Percentiles rank a stretch among this genome's conserved stretches.
phyloP scores from a whole-genome alignment of 2,888 invertebrate species.

The Limnephilus auricula region DNA sequence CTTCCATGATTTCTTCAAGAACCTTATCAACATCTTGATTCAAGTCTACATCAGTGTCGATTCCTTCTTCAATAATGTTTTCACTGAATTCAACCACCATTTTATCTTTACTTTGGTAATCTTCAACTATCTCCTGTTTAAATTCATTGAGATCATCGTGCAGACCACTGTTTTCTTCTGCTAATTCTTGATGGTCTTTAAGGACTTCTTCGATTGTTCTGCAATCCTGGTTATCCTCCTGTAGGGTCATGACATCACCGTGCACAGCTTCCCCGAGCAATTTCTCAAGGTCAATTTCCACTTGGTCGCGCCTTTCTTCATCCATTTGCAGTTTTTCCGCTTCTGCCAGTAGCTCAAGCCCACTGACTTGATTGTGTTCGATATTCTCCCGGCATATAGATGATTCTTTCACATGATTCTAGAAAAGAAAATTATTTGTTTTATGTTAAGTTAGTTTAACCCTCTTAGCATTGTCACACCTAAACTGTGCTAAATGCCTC shows the following conservation, averaged over 20 bases:
- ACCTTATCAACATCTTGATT: conserved; percentile 7
- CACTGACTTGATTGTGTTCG: conserved; percentile 32
- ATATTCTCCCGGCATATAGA: conserved; percentile 52
- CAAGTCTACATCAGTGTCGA: neutral
- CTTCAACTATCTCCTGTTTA: neutral
- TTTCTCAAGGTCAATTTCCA: conserved; percentile 28
- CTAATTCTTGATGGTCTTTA: conserved; percentile 7
- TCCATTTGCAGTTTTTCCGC: conserved; percentile 20
- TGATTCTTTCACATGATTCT: conserved; percentile 58
- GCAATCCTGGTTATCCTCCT: neutral
- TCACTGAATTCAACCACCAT: conserved; percentile 2
- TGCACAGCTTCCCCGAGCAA: conserved; percentile 20
- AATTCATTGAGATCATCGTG: neutral
- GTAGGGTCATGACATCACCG: conserved; percentile 10
- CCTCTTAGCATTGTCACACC: neutral
- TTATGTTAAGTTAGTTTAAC: neutral
- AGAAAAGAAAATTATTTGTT: neutral
- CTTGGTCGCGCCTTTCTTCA: conserved; percentile 8
- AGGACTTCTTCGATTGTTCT: conserved; percentile 10
- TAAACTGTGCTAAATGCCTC: neutral
- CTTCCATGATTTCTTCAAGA: conserved; percentile 30
- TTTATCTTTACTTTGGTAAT: neutral
- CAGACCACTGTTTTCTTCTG: neutral
- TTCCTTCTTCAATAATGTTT: neutral
- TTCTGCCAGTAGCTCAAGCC: conserved; percentile 35